Conservation (phyloP, 2,888 invertebrate genomes). For the Pammene aurita region DNA sequence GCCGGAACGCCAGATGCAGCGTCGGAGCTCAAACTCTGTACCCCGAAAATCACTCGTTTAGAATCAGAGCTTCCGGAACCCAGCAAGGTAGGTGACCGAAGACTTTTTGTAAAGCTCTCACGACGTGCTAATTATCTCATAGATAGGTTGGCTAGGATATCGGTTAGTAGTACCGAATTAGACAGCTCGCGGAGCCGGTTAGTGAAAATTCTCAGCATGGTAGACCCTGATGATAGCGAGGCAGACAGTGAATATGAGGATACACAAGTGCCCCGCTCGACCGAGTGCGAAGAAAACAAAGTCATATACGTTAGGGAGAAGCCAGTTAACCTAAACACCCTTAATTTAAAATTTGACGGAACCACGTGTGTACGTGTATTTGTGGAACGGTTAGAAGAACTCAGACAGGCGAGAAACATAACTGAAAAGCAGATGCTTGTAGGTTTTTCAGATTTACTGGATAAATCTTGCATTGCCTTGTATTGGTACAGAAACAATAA, state of each 20-base stretch:
- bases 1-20: too few species aligned
- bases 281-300: background rate
- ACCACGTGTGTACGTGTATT: conserved; percentile 6
- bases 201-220: background rate
- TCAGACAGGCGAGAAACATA: background rate
- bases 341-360: conserved; percentile 6
- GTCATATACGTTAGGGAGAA: background rate
- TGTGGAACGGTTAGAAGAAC: conserved; percentile 6
- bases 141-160: too few species aligned
- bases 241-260: conserved; percentile 7
- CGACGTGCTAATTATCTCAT: too few species aligned
- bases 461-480: background rate
- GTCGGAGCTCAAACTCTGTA: too few species aligned
- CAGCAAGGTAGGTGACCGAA: too few species aligned
- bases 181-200: too few species aligned
- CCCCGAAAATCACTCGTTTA: too few species aligned
- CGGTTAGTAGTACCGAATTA: too few species aligned
- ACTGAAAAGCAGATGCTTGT: background rate
- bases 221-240: background rate
- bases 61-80: too few species aligned
- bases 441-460: conserved; percentile 7
- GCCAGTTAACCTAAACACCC: background rate
- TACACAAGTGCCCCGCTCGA: background rate
- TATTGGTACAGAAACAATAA: conserved; percentile 4
- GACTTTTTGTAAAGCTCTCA: too few species aligned